phyloP scores from a whole-genome alignment of 2,113 vertebrate species.

The Myotis yumanensis region DNA sequence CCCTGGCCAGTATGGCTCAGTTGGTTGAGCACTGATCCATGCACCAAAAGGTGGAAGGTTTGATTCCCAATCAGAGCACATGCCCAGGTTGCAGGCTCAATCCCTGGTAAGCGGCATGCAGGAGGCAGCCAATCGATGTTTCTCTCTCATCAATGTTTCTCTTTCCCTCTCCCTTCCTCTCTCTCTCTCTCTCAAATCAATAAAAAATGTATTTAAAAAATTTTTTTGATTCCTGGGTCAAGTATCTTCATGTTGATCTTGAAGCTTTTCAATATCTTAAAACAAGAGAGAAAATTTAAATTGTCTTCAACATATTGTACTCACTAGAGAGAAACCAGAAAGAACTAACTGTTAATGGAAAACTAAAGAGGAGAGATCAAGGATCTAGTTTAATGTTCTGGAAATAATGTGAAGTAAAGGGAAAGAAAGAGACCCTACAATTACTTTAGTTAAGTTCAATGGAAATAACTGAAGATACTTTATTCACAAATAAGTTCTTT shows the following conservation, averaged over 20 bases:
- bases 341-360: neutral
- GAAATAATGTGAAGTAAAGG: neutral
- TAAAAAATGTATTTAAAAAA: neutral
- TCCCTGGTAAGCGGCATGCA: neutral
- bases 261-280: conserved; percentile 16
- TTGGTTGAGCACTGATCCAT: neutral
- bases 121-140: neutral
- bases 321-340: neutral
- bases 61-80: neutral
- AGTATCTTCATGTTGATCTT: neutral
- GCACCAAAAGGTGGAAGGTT: neutral
- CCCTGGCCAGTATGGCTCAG: neutral
- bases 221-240: neutral
- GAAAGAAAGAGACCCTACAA: neutral
- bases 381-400: neutral
- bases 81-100: neutral
- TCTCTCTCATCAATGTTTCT: neutral
- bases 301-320: conserved; percentile 16
- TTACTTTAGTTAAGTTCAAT: conserved; percentile 20
- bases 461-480: neutral
- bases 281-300: conserved; percentile 31
- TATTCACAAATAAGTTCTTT: neutral
- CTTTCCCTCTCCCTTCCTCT: neutral
- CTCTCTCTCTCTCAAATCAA: neutral
- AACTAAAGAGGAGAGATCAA: neutral